These are phyloP conservation scores for Amazona vittata DNA, from an alignment of 2,113 vertebrate species.

Conservation along the genomic window DNA sequence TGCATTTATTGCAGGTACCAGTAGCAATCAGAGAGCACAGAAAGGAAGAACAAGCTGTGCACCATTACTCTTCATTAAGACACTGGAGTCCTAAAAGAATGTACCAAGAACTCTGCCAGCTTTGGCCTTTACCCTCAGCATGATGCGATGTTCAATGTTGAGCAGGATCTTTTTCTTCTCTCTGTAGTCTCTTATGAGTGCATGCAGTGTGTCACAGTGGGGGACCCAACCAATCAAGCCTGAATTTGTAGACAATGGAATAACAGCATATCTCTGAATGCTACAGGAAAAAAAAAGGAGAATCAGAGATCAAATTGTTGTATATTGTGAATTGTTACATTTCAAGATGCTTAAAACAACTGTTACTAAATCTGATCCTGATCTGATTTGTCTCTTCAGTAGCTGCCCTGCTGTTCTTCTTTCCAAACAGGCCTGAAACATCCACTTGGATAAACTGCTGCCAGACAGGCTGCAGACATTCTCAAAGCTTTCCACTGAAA, in stretches of 20 bases:
- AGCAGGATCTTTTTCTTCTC: conserved; percentile 99
- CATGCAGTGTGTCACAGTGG: conserved; percentile 96
- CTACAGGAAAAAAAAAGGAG: conserved; percentile 55
- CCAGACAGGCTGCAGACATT: not conserved
- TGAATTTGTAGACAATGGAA: conserved; percentile 96
- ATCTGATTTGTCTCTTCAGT: not conserved
- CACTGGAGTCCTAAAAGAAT: not conserved
- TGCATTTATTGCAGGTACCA: not conserved
- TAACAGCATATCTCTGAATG: conserved; percentile 97
- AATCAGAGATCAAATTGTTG: not conserved
- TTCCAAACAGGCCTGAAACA: not conserved
- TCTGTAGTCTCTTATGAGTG: conserved; percentile 96
- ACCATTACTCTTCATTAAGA: not conserved
- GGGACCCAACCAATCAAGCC: conserved; percentile 98
- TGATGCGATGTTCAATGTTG: conserved; percentile 98
- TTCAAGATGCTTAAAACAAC: not conserved
- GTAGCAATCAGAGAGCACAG: not conserved
- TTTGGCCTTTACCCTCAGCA: conserved; percentile 85
- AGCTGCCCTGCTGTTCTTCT: not conserved
- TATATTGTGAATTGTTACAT: not conserved
- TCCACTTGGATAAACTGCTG: not conserved
- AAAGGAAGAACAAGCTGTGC: not conserved
- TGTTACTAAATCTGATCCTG: not conserved
- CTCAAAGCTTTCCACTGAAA: not conserved
- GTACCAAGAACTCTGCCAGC: not conserved